Evolutionary conservation across 1,140 invertebrate genomes (phyloP), one percentile per base, ranked within the genome.

Genomic region (Sycophaga agraensis): DNA sequence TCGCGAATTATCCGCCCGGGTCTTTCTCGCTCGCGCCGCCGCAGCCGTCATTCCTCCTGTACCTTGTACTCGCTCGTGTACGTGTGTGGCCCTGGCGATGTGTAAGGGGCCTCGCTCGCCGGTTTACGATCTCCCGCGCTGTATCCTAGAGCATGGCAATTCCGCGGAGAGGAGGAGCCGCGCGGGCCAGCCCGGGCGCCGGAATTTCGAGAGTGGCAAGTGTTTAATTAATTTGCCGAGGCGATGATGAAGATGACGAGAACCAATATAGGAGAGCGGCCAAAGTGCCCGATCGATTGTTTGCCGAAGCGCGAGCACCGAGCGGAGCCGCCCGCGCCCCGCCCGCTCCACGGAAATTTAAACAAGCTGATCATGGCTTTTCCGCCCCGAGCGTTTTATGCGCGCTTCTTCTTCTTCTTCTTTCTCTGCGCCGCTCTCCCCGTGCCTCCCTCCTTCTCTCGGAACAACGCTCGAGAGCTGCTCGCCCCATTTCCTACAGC

Each of bases 221-320:
- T 50, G 53, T 56, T 54, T 62, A 61, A 62, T 62, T 62, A 62
- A 62, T 62, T 62, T 28, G 59, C 43, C 22, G 12, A n/a, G 59
- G 34, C 24, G 31, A 42, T 62, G 59, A 62, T 56, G 59, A 56
- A 62, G 35, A 62, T 62, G 51, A 56, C 37, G 59, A 50, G 35
- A 62, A 46, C 40, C 39, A 37, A 53, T 53, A 53, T 37, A 50
- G n/a, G n/a, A n/a, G n/a, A n/a, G n/a, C n/a, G n/a, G n/a, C n/a
- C n/a, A n/a, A n/a, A n/a, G n/a, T 42, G n/a, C 22, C 11, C 37
- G 26, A 59, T 59, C 48, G 48, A 59, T 59, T 53, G 26, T 53
- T 24, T 51, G 24, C 1, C 28, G 19, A 35, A 6, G 9, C 28
- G 12, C 17, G 26, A 22, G 31, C 12, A 8, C 12, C 55, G 43